phyloP scores from a whole-genome alignment of 2,888 invertebrate genomes.

The Synanthedon andrenaeformis region DNA sequence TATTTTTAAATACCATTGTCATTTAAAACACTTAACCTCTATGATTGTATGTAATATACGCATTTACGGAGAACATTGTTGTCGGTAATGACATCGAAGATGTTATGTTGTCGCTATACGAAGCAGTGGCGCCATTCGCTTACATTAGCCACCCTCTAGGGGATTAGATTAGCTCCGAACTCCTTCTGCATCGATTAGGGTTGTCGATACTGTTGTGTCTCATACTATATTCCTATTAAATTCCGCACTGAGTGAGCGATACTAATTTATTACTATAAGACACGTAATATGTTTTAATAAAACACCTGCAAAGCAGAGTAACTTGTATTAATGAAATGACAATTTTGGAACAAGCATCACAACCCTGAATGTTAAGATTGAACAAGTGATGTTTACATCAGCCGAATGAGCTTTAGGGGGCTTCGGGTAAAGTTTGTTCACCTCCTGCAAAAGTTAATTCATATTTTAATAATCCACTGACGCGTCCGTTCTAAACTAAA shows the following conservation, averaged over 20 bases:
- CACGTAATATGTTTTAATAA: too few species aligned
- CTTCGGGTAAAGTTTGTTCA: constrained; percentile 47
- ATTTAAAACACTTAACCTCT: too few species aligned
- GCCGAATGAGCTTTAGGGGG: constrained; percentile 36
- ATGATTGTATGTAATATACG: too few species aligned
- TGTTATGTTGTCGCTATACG: background rate
- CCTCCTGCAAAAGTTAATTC: constrained; percentile 19
- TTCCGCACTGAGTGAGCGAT: too few species aligned
- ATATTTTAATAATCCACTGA: background rate
- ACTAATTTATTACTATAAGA: too few species aligned
- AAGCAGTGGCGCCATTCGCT: background rate
- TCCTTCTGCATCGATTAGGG: constrained; percentile 2
- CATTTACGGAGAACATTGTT: too few species aligned
- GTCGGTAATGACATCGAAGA: background rate
- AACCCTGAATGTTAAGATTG: constrained; percentile 28
- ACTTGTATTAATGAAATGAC: background rate
- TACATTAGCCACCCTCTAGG: background rate
- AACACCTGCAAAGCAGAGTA: background rate
- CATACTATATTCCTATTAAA: constrained; percentile 1
- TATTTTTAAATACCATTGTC: too few species aligned
- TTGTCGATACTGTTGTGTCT: background rate
- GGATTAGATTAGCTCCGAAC: background rate
- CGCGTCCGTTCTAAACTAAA: too few species aligned
- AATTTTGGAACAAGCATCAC: constrained; percentile 13
- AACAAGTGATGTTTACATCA: constrained; percentile 49